Evolutionary conservation across 1,140 invertebrate genomes (phyloP).

Genomic region (Coenobita brevimanus): DNA sequence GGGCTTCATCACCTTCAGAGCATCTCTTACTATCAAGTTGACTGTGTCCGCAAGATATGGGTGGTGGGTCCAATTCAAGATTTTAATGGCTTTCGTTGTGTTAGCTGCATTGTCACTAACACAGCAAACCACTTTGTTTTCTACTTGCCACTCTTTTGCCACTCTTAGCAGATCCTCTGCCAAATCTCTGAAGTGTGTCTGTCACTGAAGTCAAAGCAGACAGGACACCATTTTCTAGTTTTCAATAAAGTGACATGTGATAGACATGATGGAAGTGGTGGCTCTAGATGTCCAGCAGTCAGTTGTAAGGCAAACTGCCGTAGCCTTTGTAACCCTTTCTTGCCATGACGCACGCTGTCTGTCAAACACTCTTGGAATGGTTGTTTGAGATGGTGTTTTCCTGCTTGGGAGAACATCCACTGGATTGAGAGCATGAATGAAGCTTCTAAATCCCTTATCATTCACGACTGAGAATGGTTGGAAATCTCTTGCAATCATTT

Average conservation of each 20-base stretch:
- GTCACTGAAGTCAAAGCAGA: slow-evolving; percentile 16
- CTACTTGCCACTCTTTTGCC: slow-evolving; percentile 1
- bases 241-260: background rate
- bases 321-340: background rate
- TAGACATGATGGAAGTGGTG: background rate
- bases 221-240: slow-evolving; percentile 8
- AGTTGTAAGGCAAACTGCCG: slow-evolving; percentile 12
- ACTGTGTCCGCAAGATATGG: slow-evolving; percentile 9
- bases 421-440: background rate
- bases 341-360: background rate
- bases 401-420: background rate
- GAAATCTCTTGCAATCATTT: slow-evolving; percentile 11
- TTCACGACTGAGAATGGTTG: slow-evolving; percentile 14
- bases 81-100: slow-evolving; percentile 6
- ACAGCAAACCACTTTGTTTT: slow-evolving; percentile 14
- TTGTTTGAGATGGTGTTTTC: background rate
- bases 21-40: slow-evolving; percentile 6
- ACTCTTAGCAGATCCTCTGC: slow-evolving; percentile 6
- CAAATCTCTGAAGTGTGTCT: slow-evolving; percentile 10
- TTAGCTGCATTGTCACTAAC: background rate
- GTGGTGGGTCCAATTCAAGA: background rate
- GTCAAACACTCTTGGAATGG: background rate
- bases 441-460: slow-evolving; percentile 1
- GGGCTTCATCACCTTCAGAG: background rate
- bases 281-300: slow-evolving; percentile 8